Evolutionary conservation across 2,888 invertebrate genomes (phyloP).

Genomic region (Sepiola atlantica): DNA sequence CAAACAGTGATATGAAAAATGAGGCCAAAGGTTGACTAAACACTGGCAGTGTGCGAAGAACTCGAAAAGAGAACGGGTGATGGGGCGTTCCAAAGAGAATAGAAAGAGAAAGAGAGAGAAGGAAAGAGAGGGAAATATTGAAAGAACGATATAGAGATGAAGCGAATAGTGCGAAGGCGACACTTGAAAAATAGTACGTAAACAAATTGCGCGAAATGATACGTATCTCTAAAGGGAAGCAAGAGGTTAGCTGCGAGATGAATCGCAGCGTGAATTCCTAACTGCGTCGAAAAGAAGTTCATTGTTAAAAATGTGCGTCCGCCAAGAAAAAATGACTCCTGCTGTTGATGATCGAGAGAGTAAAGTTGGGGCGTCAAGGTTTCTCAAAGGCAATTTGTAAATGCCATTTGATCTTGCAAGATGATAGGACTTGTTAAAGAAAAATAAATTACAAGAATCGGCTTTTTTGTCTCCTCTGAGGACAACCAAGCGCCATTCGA

Average conservation of each 20-base stretch:
- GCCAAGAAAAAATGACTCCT: neutral
- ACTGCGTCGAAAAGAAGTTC: neutral
- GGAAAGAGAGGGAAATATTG: neutral
- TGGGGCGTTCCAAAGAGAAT: neutral
- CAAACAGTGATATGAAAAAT: neutral
- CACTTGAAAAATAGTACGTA: too few relatives aligned
- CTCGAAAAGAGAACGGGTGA: neutral
- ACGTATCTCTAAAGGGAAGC: neutral
- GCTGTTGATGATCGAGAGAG: neutral
- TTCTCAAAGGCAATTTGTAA: neutral
- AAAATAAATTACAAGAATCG: neutral
- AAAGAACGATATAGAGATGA: neutral
- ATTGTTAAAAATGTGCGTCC: conserved; percentile 12
- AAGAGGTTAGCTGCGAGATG: neutral
- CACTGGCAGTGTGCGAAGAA: neutral
- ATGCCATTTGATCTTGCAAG: neutral
- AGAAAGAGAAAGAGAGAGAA: neutral
- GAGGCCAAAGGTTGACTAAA: neutral
- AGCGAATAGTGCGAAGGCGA: neutral
- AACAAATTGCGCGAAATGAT: neutral
- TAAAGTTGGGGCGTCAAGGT: neutral
- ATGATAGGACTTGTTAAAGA: neutral
- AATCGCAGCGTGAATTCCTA: neutral
- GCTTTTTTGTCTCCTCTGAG: neutral
- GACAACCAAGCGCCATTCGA: neutral